Conservation (phyloP, 1,140 invertebrate genomes). For the Anthonomus grandis region DNA sequence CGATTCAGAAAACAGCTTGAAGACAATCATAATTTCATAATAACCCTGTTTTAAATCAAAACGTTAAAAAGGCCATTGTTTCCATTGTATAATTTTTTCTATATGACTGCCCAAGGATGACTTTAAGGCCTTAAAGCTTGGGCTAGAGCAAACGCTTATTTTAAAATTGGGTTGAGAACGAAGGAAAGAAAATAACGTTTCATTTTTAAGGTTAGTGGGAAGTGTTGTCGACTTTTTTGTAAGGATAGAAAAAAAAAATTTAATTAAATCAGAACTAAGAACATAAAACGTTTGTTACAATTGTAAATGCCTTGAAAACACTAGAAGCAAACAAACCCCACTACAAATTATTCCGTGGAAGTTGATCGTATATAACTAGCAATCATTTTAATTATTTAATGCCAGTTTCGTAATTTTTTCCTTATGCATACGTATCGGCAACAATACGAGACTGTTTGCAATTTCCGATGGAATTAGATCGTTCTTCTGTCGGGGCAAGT, state of each 20-base stretch:
- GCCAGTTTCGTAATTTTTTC: conserved; percentile 1
- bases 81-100: background rate
- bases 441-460: conserved; percentile 1
- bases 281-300: background rate
- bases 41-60: background rate
- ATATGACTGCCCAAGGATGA: background rate
- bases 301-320: background rate
- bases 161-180: no score
- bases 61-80: background rate
- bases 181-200: no score
- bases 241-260: background rate
- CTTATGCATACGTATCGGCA: no score
- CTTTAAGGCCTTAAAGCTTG: no score
- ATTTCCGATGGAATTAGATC: conserved; percentile 5
- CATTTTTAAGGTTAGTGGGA: no score
- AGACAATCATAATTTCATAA: background rate
- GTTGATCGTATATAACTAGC: background rate
- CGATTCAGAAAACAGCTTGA: background rate
- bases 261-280: background rate
- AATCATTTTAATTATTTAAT: conserved; percentile 10
- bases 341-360: background rate
- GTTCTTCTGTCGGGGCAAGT: background rate
- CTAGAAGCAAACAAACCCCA: background rate
- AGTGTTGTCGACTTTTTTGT: no score
- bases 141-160: no score